Evolutionary conservation across 1,140 invertebrate genomes (phyloP).

Genomic region (Whitmania pigra): DNA sequence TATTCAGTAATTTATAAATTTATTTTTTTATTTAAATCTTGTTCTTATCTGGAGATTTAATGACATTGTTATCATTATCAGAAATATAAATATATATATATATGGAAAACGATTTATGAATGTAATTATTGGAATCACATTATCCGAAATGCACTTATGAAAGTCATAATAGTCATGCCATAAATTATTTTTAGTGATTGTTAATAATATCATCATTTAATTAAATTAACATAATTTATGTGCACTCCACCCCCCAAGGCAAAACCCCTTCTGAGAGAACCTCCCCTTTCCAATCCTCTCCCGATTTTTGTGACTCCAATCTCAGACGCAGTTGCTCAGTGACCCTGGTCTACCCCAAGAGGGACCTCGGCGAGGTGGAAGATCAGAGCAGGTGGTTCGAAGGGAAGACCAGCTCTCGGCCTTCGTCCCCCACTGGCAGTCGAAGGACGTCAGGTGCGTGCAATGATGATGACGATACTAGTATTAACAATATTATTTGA

Average conservation of each 20-base stretch:
- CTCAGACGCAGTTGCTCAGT: constrained; percentile 18
- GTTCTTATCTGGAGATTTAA: too few species aligned
- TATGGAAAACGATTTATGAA: too few species aligned
- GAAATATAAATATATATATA: too few species aligned
- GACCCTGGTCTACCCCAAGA: constrained; percentile 15
- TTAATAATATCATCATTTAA: too few species aligned
- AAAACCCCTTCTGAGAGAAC: background rate
- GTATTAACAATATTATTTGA: background rate
- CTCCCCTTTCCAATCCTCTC: background rate
- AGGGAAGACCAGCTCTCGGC: background rate
- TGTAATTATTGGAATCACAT: too few species aligned
- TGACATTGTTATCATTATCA: too few species aligned
- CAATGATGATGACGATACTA: background rate
- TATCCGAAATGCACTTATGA: too few species aligned
- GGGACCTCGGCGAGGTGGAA: background rate
- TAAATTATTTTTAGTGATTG: too few species aligned
- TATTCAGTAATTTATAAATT: too few species aligned
- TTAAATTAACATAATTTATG: background rate
- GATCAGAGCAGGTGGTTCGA: background rate
- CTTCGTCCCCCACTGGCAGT: background rate
- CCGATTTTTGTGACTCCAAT: background rate
- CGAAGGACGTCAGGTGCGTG: background rate
- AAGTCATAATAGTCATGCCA: background rate
- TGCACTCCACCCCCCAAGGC: too few species aligned
- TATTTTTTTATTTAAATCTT: too few species aligned